Evolutionary conservation across 2,888 invertebrate species (phyloP), one percentile per base, ranked within the genome.

Genomic region (Hemicrepidius hirtus): DNA sequence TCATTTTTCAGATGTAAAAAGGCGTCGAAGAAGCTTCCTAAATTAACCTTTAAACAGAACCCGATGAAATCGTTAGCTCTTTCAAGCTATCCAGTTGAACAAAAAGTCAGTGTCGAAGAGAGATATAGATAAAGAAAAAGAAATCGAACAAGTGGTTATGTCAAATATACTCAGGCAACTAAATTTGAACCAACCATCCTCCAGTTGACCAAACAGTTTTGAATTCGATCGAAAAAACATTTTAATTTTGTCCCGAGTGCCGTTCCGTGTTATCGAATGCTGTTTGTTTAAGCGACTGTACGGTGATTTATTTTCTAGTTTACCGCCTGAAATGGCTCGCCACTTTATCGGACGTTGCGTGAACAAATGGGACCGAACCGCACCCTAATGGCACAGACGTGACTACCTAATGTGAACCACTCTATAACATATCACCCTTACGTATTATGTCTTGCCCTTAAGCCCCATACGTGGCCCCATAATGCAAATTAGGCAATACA

Each of bases 321-420:
- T 77, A 71, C 78, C 78, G 77, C 73, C 76, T 77, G 78, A 78
- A 80, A 80, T 77, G 76, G 75, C 74, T 78, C 76, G 75, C 76
- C 76, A 74, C 78, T 80, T 81, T 80, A 80, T 80, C 81, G 80
- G 77, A 70, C 75, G 76, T 79, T 78, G 80, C 80, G 80, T 81
- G 80, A 80, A 81, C 80, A 81, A 80, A 80, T 81, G 80, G 79
- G 78, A 76, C 76, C 77, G 79, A 80, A 80, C 80, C 81, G 79
- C 80, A 76, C 80, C 81, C 81, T 81, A 81, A 81, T 81, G 80
- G 78, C 75, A 77, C 75, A 70, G 77, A 80, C 80, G 80, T 81
- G 80, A 81, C 81, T 81, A 81, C 80, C 81, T 81, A 79, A 80
- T 78, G 77, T 75, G 77, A 78, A 77, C 73, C 75, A 68, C 68